Conservation (phyloP, 2,888 invertebrate species). For the Octonoba sinensis region DNA sequence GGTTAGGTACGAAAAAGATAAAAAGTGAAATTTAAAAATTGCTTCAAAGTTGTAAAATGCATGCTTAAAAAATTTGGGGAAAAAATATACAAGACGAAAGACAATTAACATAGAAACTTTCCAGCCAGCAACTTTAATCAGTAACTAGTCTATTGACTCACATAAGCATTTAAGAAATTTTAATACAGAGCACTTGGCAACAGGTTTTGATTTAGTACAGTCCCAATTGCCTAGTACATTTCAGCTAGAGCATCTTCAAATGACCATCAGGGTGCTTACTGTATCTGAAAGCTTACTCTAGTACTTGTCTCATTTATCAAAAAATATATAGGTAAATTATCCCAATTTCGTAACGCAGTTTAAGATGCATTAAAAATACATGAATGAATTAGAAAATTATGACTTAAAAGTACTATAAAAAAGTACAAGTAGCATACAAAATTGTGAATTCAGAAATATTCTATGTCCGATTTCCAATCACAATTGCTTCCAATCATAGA, state of each 20-base stretch:
- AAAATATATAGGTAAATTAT: too few relatives aligned
- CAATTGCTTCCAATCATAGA: too few relatives aligned
- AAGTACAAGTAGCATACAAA: too few relatives aligned
- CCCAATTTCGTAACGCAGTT: too few relatives aligned
- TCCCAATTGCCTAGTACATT: neutral
- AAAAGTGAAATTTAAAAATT: conserved; percentile 38
- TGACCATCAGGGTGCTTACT: too few relatives aligned
- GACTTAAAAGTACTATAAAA: too few relatives aligned
- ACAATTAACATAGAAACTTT: conserved; percentile 41
- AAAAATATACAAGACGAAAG: conserved; percentile 28
- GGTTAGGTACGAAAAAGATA: conserved; percentile 20
- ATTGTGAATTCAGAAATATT: too few relatives aligned
- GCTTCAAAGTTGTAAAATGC: conserved; percentile 52
- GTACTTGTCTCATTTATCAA: too few relatives aligned
- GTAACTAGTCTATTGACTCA: conserved; percentile 10
- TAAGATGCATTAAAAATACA: too few relatives aligned
- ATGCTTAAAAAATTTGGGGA: conserved; percentile 43
- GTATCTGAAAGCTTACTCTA: too few relatives aligned
- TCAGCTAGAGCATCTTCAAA: neutral
- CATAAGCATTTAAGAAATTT: conserved; percentile 8
- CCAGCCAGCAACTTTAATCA: conserved; percentile 17
- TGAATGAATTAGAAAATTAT: too few relatives aligned
- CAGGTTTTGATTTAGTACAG: neutral
- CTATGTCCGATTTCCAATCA: too few relatives aligned
- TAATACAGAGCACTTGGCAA: conserved; percentile 24